Conservation (phyloP, 2,888 invertebrate genomes). For the Ceriagrion tenellum region DNA sequence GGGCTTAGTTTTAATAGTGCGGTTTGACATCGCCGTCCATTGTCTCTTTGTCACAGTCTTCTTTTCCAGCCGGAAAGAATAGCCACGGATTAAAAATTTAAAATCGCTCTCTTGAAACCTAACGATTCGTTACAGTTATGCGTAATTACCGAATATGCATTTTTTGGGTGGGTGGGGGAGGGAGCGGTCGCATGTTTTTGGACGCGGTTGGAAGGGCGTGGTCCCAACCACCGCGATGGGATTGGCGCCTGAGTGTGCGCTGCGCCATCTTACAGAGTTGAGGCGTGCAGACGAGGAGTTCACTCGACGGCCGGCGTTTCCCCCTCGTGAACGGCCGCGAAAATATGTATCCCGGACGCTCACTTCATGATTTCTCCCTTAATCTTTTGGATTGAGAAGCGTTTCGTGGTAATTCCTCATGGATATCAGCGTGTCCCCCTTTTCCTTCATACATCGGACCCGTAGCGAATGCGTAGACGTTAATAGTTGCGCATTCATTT, state of each 20-base stretch:
- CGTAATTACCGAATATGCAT: conserved; percentile 12
- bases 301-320: too few relatives aligned
- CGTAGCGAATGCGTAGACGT: not conserved
- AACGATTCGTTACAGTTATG: conserved; percentile 35
- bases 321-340: too few relatives aligned
- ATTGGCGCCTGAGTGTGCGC: not conserved
- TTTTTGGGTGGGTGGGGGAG: not conserved
- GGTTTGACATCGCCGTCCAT: not conserved
- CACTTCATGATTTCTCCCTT: not conserved
- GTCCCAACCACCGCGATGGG: not conserved
- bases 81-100: not conserved
- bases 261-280: not conserved
- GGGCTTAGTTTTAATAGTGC: not conserved
- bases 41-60: not conserved
- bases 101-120: not conserved
- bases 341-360: too few relatives aligned
- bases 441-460: not conserved
- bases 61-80: not conserved
- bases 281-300: not conserved
- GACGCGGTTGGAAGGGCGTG: conserved; percentile 29
- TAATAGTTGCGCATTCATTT: not conserved
- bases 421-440: not conserved
- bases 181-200: not conserved
- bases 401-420: not conserved
- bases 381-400: not conserved